Base-by-base conservation (phyloP, 2,113 vertebrate species). In the Mormoops blainvillei region DNA sequence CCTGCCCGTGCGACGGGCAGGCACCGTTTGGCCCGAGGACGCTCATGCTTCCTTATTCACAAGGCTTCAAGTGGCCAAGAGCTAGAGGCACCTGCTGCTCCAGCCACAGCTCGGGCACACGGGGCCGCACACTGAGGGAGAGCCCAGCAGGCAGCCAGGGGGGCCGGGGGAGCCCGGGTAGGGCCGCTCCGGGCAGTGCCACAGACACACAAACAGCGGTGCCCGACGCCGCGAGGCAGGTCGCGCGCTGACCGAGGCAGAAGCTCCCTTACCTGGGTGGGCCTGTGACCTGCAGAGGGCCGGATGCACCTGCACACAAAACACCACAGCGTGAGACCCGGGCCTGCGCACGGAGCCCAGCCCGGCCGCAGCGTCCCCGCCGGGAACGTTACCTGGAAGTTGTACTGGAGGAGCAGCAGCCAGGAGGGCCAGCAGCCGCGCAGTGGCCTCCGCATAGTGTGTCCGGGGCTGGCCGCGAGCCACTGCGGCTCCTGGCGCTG, bases 191-290 rank as follows among this genome's bases (percentile, higher is more conserved):
- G 9, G 2, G 7, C 8, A 31, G 45, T 24, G 33, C n/a, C 1
- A 2, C 24, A 7, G 24, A 33, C 7, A 9, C 4, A 28, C 54
- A 4, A 4, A 18, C 2, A 3, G 24, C 18, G 1, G 9, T 24
- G 8, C 28, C 73, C 7, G n/a, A 1, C 0, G 19, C 26, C 3
- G 0, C 12, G 26, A 26, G 28, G n/a, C 43, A 7, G 4, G 7
- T 1, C 0, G 18, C 16, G 15, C 5, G 0, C 0, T 1, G 41
- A 14, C 2, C 2, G 1, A 2, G 67, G 10, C 5, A 36, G 24
- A 74, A 7, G 0, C 0, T 28, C 91, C 9, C 98, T 98, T 99
- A 99, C 99, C 99, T 99, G 99, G 99, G 95, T 99, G 99, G 91
- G 98, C 98, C 28, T 91, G 98, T 15, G 98, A 89, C 94, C 98